Evolutionary conservation across 2,888 invertebrate genomes (phyloP), one percentile per base, ranked within the genome.

Genomic region (Scaeva pyrastri): DNA sequence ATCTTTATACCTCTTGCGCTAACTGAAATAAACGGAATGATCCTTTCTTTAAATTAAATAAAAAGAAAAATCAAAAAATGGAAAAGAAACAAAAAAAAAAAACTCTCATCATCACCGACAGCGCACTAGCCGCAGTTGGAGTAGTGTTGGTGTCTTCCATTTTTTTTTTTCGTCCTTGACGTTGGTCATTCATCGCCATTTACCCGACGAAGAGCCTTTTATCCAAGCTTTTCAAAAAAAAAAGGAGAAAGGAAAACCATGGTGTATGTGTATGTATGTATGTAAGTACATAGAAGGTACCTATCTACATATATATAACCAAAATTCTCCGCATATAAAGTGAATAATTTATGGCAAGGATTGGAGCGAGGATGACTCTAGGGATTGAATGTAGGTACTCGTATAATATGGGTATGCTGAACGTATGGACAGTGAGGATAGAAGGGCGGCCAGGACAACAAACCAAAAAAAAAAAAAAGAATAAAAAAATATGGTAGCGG

Each of bases 291-390:
- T 10, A 10, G 10, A 39, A 7, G 5, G 36, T n/a, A 66, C 14
- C 16, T 52, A 70, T 12, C 26, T n/a, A 73, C 70, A 83, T 50
- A 78, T 16, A 64, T 79, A 79, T 71, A 84, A 80, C 72, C 84
- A 72, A 85, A 85, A 80, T 76, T 79, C 66, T 85, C 55, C 71
- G 84, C 80, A 85, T 76, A 72, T 80, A 76, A 85, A 85, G 79
- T 85, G 80, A 80, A 85, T 85, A 80, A 85, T 85, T 85, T 85
- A 85, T 80, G 72, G 56, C 71, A 41, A 76, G 76, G 52, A 55
- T 66, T 55, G 75, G 43, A 55, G 31, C 45, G 16, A 66, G 52
- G 62, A 62, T 50, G n/a, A 21, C 16, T 50, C 31, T 31, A 7
- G 45, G 62, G 55, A 19, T 43, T 75, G 39, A 19, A 58, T 36